These are phyloP conservation scores for Ranitomeya imitator DNA, from an alignment of 2,113 vertebrate species.

Conservation along the genomic window DNA sequence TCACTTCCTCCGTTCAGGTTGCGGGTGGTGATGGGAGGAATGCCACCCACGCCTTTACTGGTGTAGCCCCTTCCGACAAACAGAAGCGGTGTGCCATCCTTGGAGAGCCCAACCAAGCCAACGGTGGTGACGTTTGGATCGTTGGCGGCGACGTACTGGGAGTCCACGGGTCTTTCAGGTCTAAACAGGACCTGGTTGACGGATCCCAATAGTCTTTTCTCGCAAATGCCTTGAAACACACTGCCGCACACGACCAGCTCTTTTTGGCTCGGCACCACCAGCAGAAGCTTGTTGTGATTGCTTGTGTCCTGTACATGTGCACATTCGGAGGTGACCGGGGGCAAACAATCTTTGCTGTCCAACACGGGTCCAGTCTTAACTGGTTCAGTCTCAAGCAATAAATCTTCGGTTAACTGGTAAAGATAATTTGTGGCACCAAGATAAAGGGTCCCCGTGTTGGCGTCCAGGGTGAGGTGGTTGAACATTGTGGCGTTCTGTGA, in stretches of 20 bases:
- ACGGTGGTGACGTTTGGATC: slow-evolving; percentile 93
- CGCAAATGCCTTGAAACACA: slow-evolving; percentile 91
- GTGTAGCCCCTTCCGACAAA: slow-evolving; percentile 95
- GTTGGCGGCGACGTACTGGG: slow-evolving; percentile 94
- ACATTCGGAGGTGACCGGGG: slow-evolving; percentile 86
- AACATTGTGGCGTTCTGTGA: slow-evolving; percentile 78
- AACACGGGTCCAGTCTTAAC: slow-evolving; percentile 81
- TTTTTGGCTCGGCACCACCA: slow-evolving; percentile 80
- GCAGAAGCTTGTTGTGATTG: slow-evolving; percentile 93
- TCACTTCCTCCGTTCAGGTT: slow-evolving; percentile 74
- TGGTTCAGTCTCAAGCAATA: slow-evolving; percentile 76
- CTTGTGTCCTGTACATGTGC: slow-evolving; percentile 84
- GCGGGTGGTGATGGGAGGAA: slow-evolving; percentile 92
- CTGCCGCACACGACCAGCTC: slow-evolving; percentile 94
- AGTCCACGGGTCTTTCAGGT: slow-evolving; percentile 87
- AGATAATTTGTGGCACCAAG: slow-evolving; percentile 89
- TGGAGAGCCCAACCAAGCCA: slow-evolving; percentile 83
- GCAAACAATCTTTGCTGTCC: slow-evolving; percentile 92
- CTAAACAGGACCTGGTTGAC: slow-evolving; percentile 79
- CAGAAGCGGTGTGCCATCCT: slow-evolving; percentile 79
- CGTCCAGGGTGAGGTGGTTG: slow-evolving; percentile 87
- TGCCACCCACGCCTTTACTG: slow-evolving; percentile 80
- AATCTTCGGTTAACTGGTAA: slow-evolving; percentile 85
- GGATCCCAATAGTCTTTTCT: slow-evolving; percentile 82
- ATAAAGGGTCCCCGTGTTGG: slow-evolving; percentile 81